Evolutionary conservation across 2,888 invertebrate species (phyloP), one percentile per base, ranked within the genome.

Genomic region (Thereva unica): DNA sequence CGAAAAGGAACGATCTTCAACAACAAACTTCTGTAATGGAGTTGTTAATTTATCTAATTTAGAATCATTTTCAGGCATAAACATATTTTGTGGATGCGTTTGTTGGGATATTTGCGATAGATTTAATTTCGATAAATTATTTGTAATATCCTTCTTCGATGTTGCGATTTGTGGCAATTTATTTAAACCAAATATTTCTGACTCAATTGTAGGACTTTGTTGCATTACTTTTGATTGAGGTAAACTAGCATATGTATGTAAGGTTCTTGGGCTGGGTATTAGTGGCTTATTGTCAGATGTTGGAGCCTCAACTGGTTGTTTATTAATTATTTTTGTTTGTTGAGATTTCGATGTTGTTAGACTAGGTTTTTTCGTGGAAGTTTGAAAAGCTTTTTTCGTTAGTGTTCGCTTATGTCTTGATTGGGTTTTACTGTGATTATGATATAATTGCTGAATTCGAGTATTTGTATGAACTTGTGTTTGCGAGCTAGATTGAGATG

Each of bases 101-200:
- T 49, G 50, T 37, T 65, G 69, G 9, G 55, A 49, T 34, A 63
- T 66, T 41, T 57, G 59, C 37, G 73, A 72, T 69, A 76, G 69
- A 65, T 75, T 75, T 54, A 76, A 67, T 70, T 76, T 76, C 2
- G 74, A 74, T 47, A 75, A 69, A 73, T 76, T 77, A 69, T 75
- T 76, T 44, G 77, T 74, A 68, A 76, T 76, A 70, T 76, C 76
- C 65, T 75, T 76, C 70, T 76, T 77, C 12, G 76, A 74, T 37
- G 71, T 69, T 23, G 68, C 49, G 34, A 71, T 68, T 56, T 71
- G 70, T 34, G 70, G 69, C 42, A 66, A 47, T 35, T 67, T 69
- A 44, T 44, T 53, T 1, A 34, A 10, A 10, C 53, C 53, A 8
- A 44, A 44, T 12, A 44, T 34, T 35, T 64, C 64, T 9, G 44